Conservation (phyloP, 2,113 vertebrate genomes). For the Herpetotheres cachinnans region DNA sequence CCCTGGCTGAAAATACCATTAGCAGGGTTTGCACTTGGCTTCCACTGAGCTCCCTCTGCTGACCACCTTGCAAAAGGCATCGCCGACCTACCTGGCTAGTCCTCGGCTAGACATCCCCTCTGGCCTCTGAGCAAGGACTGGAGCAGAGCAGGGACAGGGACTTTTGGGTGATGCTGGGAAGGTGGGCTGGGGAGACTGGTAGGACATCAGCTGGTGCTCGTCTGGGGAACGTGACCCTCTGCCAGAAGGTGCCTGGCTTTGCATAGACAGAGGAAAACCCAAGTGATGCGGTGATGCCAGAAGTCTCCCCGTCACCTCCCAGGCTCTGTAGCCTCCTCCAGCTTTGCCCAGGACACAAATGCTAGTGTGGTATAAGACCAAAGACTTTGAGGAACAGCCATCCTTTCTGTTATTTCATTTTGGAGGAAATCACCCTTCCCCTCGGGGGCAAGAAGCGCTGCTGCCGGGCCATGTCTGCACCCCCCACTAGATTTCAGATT, state of each 20-base stretch:
- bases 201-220: not conserved
- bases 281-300: not conserved
- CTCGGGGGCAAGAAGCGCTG: not conserved
- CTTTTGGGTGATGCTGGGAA: not conserved
- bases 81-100: rapidly evolving
- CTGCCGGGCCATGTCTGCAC: not conserved
- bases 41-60: slow-evolving; percentile 62
- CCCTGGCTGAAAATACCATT: not conserved
- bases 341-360: not conserved
- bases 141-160: not conserved
- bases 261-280: not conserved
- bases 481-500: not conserved
- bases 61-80: slow-evolving; percentile 6
- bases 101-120: rapidly evolving
- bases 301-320: not conserved
- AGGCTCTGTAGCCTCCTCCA: not conserved
- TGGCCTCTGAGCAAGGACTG: not conserved
- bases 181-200: rapidly evolving
- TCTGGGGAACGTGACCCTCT: not conserved
- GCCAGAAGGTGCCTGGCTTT: not conserved
- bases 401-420: not conserved
- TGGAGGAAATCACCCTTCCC: not conserved
- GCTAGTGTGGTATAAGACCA: not conserved
- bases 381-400: not conserved
- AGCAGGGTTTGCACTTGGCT: not conserved